Base-by-base conservation (phyloP, 2,888 invertebrate species). In the Coleophora deauratella region DNA sequence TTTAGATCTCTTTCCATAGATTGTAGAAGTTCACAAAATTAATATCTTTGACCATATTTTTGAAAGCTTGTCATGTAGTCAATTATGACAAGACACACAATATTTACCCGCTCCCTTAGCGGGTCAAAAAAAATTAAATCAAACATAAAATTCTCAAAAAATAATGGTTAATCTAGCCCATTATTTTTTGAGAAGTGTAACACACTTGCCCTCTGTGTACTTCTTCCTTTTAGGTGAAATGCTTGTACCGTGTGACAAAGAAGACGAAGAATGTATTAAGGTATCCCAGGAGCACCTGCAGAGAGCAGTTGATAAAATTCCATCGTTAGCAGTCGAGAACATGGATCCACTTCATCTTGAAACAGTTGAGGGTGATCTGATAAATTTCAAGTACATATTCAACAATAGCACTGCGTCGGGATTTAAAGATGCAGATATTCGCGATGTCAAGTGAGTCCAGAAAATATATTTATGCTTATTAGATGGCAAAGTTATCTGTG, bases 301-400 rank as follows among this genome's bases (percentile, higher is more conserved):
- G 10, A 10, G 4, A 4, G 31, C 31, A 1, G 21, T 21, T 21
- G 21, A 30, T 1, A 68, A 62, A 6, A 42, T 46, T 6, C 53
- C 54, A 9, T 49, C 52, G 0, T 38, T 54, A 1, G 56, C 50
- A 0, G 38, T 59, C 3, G 47, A 51, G 3, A 10, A 51, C n/a
- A 53, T 55, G 2, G 68, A 72, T 3, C 66, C 69, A 1, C 31
- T 71, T 1, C 11, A 42, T 4, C 13, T 51, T 1, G 51, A 62
- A 10, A 15, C 34, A 1, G 35, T 57, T 1, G 38, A 47, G 1
- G 50, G 47, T 12, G 40, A 51, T 13, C 32, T 50, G 1, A 44
- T 52, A 0, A 45, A 36, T 2, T 13, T 59, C 3, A 46, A 54
- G 11, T 51, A 44, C 28, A 53, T 41, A 12, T 51, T 54, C 21